These are phyloP conservation scores for Hermetia illucens DNA, from an alignment of 1,140 invertebrate genomes.

Conservation along the genomic window DNA sequence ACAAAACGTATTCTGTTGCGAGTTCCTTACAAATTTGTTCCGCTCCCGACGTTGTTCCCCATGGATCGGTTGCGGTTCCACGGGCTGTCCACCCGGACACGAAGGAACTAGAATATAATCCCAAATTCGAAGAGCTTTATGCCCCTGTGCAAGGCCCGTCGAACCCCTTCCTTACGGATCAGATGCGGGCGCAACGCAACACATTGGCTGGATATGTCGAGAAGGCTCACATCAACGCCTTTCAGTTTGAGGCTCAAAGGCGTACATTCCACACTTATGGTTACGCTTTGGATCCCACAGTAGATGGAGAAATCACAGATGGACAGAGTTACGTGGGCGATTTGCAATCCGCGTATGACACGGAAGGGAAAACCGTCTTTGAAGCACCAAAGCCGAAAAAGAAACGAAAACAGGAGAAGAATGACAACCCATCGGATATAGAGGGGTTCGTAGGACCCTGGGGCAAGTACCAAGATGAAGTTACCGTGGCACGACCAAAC, in stretches of 20 bases:
- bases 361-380: conserved; percentile 74
- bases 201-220: conserved; percentile 92
- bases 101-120: conserved; percentile 78
- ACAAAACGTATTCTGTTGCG: conserved; percentile 29
- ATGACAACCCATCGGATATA: conserved; percentile 83
- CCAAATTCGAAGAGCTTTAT: conserved; percentile 91
- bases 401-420: conserved; percentile 82
- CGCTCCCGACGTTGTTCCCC: conserved; percentile 63
- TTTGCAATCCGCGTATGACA: conserved; percentile 41
- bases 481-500: conserved; percentile 70
- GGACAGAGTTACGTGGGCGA: conserved; percentile 53
- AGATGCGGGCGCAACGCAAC: conserved; percentile 76
- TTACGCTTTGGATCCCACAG: conserved; percentile 89
- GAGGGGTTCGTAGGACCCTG: conserved; percentile 95
- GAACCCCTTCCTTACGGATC: conserved; percentile 82
- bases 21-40: conserved; percentile 54
- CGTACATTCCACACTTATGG: conserved; percentile 90
- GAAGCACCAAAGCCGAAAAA: conserved; percentile 63
- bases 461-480: conserved; percentile 88
- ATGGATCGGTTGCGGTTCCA: conserved; percentile 39
- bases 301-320: conserved; percentile 47
- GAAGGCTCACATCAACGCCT: conserved; percentile 86
- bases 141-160: conserved; percentile 81
- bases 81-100: conserved; percentile 53
- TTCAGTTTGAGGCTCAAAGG: conserved; percentile 97